These are phyloP conservation scores for Lucifuga dentata DNA, from an alignment of 2,113 vertebrate genomes.

Conservation along the genomic window DNA sequence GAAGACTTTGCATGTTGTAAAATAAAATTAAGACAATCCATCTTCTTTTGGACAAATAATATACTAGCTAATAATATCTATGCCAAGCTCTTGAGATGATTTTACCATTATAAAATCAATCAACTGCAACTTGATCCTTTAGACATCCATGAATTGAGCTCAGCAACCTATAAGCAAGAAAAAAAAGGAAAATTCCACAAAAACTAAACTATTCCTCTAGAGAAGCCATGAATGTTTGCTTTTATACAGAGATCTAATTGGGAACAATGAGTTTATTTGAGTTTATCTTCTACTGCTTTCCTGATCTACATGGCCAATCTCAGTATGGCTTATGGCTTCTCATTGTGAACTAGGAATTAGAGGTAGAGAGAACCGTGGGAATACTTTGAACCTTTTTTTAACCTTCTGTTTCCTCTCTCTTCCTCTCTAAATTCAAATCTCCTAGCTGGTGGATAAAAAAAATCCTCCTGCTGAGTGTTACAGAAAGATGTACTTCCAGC, in stretches of 20 bases:
- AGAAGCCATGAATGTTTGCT: neutral
- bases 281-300: neutral
- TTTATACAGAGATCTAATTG: neutral
- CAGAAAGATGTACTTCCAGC: conserved; percentile 44
- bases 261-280: neutral
- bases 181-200: neutral
- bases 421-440: conserved; percentile 44
- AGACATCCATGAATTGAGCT: too few species aligned
- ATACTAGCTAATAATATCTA: too few species aligned
- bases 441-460: conserved; percentile 30
- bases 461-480: conserved; percentile 49
- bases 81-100: too few species aligned
- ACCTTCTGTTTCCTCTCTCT: conserved; percentile 37
- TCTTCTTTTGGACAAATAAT: too few species aligned
- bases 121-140: too few species aligned
- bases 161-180: too few species aligned
- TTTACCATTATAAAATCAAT: too few species aligned
- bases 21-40: too few species aligned
- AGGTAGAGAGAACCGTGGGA: conserved; percentile 27
- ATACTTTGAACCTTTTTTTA: conserved; percentile 19
- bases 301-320: conserved; percentile 27
- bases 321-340: neutral
- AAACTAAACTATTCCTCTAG: conserved; percentile 26
- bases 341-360: conserved; percentile 22
- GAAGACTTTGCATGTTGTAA: too few species aligned